Conservation (phyloP, 2,113 vertebrate species). For the Entomyzon cyanotis region DNA sequence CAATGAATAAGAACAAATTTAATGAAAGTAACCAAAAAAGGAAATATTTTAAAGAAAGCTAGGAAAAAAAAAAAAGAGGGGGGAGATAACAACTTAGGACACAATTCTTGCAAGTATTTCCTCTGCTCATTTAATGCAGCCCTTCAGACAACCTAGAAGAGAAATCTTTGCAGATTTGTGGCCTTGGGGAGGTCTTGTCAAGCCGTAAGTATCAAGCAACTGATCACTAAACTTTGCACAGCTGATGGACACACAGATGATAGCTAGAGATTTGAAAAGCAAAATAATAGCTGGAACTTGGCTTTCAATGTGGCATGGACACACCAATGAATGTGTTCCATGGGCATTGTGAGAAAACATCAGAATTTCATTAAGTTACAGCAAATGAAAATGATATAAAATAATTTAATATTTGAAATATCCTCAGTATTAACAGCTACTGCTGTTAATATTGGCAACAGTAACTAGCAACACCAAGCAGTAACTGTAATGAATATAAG, state of each 20-base stretch:
- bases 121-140: background rate
- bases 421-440: background rate
- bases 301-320: rapidly evolving
- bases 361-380: background rate
- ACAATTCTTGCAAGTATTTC: background rate
- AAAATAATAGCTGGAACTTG: background rate
- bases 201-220: background rate
- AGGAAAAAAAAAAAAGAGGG: rapidly evolving
- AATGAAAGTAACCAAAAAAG: conserved; percentile 15
- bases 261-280: background rate
- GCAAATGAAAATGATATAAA: background rate
- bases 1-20: background rate
- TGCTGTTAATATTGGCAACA: background rate
- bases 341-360: background rate
- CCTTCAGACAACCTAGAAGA: background rate
- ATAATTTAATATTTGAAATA: background rate
- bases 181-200: background rate
- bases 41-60: background rate
- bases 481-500: background rate
- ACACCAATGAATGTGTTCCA: background rate
- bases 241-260: background rate
- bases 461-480: background rate
- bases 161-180: background rate
- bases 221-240: background rate
- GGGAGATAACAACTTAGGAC: background rate